Conservation (phyloP, 2,797 vertebrate species). For the Danio kyathit region DNA sequence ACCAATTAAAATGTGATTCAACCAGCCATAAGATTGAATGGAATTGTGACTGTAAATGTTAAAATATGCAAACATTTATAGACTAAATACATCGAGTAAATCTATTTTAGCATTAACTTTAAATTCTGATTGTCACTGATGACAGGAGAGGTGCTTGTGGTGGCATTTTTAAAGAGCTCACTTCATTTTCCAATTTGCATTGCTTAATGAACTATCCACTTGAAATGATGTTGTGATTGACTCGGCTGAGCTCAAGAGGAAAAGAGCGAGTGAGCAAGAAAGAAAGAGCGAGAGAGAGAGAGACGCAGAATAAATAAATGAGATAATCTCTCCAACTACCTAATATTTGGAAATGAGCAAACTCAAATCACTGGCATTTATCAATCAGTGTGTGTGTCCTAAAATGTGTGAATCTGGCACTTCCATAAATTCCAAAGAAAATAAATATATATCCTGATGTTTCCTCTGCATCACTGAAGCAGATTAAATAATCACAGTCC, state of each 20-base stretch:
- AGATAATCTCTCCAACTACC: too few species aligned
- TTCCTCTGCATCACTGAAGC: constrained; percentile 42
- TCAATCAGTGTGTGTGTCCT: too few species aligned
- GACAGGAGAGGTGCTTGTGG: constrained; percentile 29
- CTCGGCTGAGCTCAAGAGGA: constrained; percentile 47
- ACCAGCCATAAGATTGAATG: too few species aligned
- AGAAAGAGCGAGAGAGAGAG: too few species aligned
- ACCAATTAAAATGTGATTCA: too few species aligned
- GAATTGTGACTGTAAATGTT: too few species aligned
- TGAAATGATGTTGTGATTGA: constrained; percentile 58
- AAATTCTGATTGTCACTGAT: constrained; percentile 35
- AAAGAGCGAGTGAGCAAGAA: constrained; percentile 33
- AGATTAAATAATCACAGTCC: constrained; percentile 42
- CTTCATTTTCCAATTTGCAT: constrained; percentile 57
- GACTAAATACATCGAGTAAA: too few species aligned
- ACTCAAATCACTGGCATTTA: too few species aligned
- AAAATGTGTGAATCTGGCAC: constrained; percentile 49
- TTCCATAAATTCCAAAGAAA: constrained; percentile 57
- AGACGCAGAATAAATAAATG: too few species aligned
- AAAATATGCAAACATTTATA: neutral
- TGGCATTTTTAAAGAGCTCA: constrained; percentile 35
- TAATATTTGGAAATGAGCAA: too few species aligned
- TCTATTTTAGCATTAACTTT: neutral
- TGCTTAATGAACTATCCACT: constrained; percentile 59
- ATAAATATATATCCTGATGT: constrained; percentile 53